A percentile compares a stretch with the other conserved stretches of the same genome.
Conservation (phyloP, 1,140 invertebrate species). For the Drosophila fuyamai region DNA sequence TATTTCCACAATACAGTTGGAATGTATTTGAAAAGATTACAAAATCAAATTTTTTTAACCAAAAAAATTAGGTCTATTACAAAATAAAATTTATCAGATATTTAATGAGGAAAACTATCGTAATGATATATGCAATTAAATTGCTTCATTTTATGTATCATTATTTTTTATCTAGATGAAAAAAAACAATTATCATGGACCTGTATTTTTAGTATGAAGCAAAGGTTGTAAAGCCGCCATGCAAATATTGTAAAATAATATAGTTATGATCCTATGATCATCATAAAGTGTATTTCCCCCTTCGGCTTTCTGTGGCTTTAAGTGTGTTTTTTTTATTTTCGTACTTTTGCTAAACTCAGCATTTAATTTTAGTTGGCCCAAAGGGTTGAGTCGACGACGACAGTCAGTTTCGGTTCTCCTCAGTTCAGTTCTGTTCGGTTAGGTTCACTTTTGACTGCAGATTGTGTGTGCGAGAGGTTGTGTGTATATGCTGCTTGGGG, state of each 20-base stretch:
- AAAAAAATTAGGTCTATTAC: too few species aligned
- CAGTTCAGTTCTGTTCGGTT: conserved; percentile 26
- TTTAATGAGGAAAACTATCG: too few species aligned
- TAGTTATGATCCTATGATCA: conserved; percentile 6
- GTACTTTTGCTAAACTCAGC: conserved; percentile 78
- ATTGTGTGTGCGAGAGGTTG: conserved; percentile 2
- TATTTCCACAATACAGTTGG: not conserved
- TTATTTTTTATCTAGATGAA: too few species aligned
- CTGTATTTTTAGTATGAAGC: too few species aligned
- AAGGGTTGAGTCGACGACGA: conserved; percentile 35
- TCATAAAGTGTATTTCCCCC: conserved; percentile 10
- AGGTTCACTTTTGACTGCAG: conserved; percentile 17
- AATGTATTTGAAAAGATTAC: not conserved
- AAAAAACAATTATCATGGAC: too few species aligned
- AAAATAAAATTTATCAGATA: too few species aligned
- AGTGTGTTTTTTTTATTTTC: conserved; percentile 20
- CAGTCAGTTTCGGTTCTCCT: conserved; percentile 48
- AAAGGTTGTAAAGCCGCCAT: not conserved
- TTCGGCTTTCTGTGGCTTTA: conserved; percentile 1
- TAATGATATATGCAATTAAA: too few species aligned
- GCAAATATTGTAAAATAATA: not conserved
- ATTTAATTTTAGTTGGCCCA: conserved; percentile 78
- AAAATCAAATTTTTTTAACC: not conserved
- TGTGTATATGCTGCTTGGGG: conserved; percentile 20
- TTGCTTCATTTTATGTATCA: not conserved